phyloP scores from a whole-genome alignment of 2,113 vertebrate species.

The Platycercus adscitus region DNA sequence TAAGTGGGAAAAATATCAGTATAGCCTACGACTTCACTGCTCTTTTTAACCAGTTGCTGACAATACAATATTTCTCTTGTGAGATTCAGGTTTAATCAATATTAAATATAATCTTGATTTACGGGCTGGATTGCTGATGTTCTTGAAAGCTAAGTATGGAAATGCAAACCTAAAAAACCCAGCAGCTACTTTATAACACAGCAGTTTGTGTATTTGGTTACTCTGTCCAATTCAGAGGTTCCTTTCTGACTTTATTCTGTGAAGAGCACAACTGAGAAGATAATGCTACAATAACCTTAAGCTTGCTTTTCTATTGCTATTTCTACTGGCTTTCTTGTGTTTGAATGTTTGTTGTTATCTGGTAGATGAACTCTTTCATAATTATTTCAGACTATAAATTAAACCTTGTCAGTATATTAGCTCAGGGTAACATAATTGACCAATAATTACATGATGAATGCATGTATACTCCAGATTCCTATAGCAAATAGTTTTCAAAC shows the following conservation, averaged over 20 bases:
- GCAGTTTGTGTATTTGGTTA: neutral
- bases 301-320: neutral
- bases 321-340: neutral
- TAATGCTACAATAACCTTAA: neutral
- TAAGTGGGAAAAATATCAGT: neutral
- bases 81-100: neutral
- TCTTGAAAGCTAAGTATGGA: neutral
- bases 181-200: neutral
- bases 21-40: neutral
- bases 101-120: neutral
- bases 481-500: neutral
- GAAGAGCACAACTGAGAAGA: neutral
- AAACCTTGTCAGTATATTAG: neutral
- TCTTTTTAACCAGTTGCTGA: neutral
- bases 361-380: neutral
- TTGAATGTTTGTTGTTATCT: neutral
- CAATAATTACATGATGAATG: neutral
- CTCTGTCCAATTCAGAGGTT: neutral
- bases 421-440: neutral
- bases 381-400: neutral
- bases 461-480: neutral
- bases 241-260: neutral
- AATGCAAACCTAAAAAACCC: neutral
- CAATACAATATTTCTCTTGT: neutral
- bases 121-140: neutral